Evolutionary conservation across 2,888 invertebrate species (phyloP).

Genomic region (Heliconius charithonia): DNA sequence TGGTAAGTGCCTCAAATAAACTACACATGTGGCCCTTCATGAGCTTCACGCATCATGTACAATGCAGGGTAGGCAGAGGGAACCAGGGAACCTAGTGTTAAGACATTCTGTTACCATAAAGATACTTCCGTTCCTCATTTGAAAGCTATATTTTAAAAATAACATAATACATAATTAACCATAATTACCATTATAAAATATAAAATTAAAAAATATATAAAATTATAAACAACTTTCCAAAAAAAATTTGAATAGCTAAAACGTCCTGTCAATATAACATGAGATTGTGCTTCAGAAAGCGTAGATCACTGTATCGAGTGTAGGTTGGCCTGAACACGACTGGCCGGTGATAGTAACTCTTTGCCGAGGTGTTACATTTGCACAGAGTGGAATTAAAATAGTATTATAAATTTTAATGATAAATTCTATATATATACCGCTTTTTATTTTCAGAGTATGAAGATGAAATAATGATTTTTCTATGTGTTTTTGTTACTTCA

Average conservation of each 20-base stretch:
- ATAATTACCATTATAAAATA: no score
- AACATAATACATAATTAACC: not conserved
- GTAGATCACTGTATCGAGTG: conserved; percentile 78
- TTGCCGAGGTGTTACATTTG: conserved; percentile 50
- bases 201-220: not conserved
- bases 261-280: conserved; percentile 49
- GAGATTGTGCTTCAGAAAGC: conserved; percentile 62
- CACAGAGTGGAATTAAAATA: conserved; percentile 36
- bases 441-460: not conserved
- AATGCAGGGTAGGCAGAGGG: not conserved
- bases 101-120: not conserved
- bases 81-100: not conserved
- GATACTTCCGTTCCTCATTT: not conserved
- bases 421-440: not conserved
- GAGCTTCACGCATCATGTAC: no score
- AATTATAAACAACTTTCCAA: not conserved
- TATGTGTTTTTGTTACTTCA: no score
- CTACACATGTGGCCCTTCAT: no score
- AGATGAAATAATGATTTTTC: not conserved
- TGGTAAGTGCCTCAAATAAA: no score
- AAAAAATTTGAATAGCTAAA: conserved; percentile 41
- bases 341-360: conserved; percentile 74
- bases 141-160: no score
- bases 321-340: conserved; percentile 76
- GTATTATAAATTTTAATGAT: not conserved